Evolutionary conservation across 2,888 invertebrate species (phyloP).

Genomic region (Sycophila texana): DNA sequence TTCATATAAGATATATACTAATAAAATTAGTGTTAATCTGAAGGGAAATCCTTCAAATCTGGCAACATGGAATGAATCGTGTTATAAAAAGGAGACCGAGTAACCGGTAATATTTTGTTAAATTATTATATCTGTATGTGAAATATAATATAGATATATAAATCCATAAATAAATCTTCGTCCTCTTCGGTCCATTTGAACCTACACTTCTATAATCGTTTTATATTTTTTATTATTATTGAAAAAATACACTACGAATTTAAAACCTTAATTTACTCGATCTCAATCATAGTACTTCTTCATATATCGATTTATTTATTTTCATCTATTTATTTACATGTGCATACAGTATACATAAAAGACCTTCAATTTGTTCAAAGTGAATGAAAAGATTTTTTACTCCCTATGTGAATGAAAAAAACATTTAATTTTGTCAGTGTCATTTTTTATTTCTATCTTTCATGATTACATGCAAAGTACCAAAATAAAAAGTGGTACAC

Average conservation of each 20-base stretch:
- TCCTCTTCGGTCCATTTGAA: too few species aligned
- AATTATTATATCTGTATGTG: background rate
- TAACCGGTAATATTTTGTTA: too few species aligned
- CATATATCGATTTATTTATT: slow-evolving; percentile 39
- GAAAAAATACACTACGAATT: slow-evolving; percentile 10
- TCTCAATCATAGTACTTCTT: slow-evolving; percentile 31
- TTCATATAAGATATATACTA: too few species aligned
- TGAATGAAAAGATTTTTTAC: slow-evolving; percentile 9
- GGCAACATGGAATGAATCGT: too few species aligned
- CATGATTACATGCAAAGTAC: background rate
- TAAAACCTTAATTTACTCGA: slow-evolving; percentile 31
- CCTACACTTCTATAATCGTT: too few species aligned
- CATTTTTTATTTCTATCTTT: slow-evolving; percentile 12
- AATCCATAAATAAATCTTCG: too few species aligned
- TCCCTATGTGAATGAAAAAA: background rate
- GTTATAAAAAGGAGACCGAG: too few species aligned
- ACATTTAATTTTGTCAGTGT: background rate
- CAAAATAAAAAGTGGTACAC: background rate
- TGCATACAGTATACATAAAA: background rate
- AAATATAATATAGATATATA: slow-evolving; percentile 15
- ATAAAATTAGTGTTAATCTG: too few species aligned
- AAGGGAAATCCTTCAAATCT: too few species aligned
- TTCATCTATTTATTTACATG: slow-evolving; percentile 23
- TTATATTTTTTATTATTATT: slow-evolving; percentile 1
- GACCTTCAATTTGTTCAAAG: slow-evolving; percentile 5